A percentile compares a stretch with the other conserved stretches of the same genome.
Evolutionary conservation across 2,888 invertebrate species (phyloP).

Genomic region (Lasioglossum figueresi): DNA sequence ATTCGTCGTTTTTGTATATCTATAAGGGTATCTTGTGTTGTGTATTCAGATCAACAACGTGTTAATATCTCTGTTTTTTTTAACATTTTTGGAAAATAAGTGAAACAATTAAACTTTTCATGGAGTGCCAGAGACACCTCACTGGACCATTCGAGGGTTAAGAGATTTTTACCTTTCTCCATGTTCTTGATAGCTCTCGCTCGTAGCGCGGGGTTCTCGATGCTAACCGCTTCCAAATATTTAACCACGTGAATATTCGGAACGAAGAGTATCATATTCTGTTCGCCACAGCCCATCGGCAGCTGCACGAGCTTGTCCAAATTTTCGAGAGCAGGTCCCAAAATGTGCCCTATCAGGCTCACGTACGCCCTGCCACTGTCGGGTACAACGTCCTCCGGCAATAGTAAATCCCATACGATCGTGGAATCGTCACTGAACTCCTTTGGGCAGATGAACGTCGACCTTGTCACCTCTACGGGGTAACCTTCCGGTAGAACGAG

Average conservation of each 20-base stretch:
- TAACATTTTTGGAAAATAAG: no score
- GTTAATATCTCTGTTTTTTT: no score
- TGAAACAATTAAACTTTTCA: no score
- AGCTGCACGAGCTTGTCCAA: constrained; percentile 88
- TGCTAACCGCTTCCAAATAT: constrained; percentile 86
- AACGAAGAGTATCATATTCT: constrained; percentile 91
- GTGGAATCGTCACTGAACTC: constrained; percentile 83
- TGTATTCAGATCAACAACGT: no score
- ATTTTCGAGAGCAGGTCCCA: constrained; percentile 88
- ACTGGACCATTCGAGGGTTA: background rate
- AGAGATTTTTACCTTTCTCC: constrained; percentile 84
- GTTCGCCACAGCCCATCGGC: constrained; percentile 93
- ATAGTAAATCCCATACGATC: constrained; percentile 83
- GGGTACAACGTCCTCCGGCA: constrained; percentile 86
- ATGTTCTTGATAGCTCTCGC: constrained; percentile 85
- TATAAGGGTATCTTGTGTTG: no score
- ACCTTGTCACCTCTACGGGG: constrained; percentile 87
- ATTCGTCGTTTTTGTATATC: no score
- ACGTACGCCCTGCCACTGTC: constrained; percentile 88
- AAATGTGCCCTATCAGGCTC: constrained; percentile 87
- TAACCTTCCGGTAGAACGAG: constrained; percentile 90
- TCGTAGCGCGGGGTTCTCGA: constrained; percentile 85
- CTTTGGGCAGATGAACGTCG: constrained; percentile 88
- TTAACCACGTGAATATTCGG: constrained; percentile 89
- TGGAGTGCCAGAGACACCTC: no score